phyloP scores from a whole-genome alignment of 2,113 vertebrate genomes.

The Maccullochella peelii region DNA sequence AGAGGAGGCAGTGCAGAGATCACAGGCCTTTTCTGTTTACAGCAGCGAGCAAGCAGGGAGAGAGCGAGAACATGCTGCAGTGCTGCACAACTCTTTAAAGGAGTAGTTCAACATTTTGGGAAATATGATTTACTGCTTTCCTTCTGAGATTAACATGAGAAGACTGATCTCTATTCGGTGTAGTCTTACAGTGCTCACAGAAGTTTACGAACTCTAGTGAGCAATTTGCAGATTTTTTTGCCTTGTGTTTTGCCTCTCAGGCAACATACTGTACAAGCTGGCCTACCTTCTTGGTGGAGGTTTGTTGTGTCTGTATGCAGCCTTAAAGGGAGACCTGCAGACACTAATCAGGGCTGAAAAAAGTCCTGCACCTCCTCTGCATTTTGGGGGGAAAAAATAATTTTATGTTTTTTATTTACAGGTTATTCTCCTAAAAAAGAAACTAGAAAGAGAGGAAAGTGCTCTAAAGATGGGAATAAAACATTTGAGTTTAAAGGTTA shows the following conservation, averaged over 20 bases:
- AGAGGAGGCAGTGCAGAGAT: slow-evolving; percentile 35
- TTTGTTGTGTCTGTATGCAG: not conserved
- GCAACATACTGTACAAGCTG: not conserved
- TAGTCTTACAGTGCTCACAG: too few relatives aligned
- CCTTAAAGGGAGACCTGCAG: not conserved
- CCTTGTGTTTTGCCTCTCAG: too few relatives aligned
- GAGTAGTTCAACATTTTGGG: not conserved
- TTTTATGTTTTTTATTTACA: not conserved
- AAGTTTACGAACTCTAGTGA: too few relatives aligned
- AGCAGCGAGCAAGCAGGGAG: not conserved
- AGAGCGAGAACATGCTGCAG: not conserved
- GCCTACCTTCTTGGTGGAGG: not conserved
- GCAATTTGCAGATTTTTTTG: too few relatives aligned
- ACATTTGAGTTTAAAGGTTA: not conserved
- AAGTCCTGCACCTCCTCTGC: too few relatives aligned
- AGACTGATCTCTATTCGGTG: not conserved
- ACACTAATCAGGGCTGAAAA: not conserved
- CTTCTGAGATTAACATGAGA: not conserved
- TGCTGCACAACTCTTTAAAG: not conserved
- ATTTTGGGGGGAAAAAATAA: too few relatives aligned
- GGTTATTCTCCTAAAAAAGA: not conserved
- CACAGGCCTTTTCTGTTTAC: slow-evolving; percentile 31
- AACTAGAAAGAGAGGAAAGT: not conserved
- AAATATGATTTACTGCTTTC: not conserved
- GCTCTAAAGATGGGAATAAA: not conserved